Conservation (phyloP, 2,797 vertebrate species). For the Hipposideros larvatus region DNA sequence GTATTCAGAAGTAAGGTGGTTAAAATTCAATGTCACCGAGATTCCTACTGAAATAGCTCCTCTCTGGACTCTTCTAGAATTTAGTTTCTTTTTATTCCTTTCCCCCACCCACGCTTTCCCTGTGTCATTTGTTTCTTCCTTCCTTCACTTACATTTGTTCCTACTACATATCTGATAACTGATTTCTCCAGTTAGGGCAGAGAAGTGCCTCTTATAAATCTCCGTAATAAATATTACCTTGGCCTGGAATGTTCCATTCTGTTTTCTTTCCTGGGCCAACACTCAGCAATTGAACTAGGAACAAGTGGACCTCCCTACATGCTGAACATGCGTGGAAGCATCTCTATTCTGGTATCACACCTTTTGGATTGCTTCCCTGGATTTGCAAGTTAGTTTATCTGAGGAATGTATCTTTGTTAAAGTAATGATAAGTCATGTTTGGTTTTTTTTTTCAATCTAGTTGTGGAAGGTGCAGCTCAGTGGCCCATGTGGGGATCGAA, state of each 20-base stretch:
- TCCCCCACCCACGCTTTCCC: neutral
- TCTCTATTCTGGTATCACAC: neutral
- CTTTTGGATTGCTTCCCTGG: neutral
- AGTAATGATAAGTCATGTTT: neutral
- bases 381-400: constrained; percentile 8
- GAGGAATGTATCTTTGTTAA: neutral
- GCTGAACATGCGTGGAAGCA: neutral
- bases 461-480: no score
- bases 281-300: neutral
- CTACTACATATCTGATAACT: neutral
- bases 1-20: neutral
- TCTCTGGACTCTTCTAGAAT: neutral
- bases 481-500: no score
- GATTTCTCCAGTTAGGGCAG: neutral
- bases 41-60: neutral
- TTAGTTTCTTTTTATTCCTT: constrained; percentile 14
- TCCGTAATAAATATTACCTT: neutral
- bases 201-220: neutral
- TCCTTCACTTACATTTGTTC: neutral
- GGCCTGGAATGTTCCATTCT: neutral
- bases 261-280: constrained; percentile 9
- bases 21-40: neutral
- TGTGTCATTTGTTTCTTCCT: neutral
- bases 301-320: neutral
- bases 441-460: no score